phyloP scores from a whole-genome alignment of 2,797 vertebrate genomes.

The Periophthalmus magnuspinnatus region DNA sequence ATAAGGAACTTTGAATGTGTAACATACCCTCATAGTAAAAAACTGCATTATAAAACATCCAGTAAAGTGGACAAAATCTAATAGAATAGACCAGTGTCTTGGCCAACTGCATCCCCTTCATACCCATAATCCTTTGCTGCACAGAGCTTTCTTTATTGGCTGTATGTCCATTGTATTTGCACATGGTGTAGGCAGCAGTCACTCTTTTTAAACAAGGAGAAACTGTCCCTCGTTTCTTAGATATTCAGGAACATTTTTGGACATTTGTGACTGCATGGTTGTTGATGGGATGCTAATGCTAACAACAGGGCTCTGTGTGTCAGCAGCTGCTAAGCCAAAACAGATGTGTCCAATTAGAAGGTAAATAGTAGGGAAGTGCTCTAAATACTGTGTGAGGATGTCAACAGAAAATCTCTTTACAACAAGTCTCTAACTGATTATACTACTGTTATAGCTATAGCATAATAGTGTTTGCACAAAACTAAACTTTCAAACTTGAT shows the following conservation, averaged over 20 bases:
- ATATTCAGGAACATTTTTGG: slow-evolving; percentile 36
- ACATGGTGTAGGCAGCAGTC: slow-evolving; percentile 67
- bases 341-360: slow-evolving; percentile 61
- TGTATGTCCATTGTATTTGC: slow-evolving; percentile 62
- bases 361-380: slow-evolving; percentile 36
- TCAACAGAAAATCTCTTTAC: background rate
- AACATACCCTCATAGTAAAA: too few species aligned
- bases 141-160: slow-evolving; percentile 55
- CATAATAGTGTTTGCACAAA: too few species aligned
- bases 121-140: slow-evolving; percentile 45
- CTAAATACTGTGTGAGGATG: background rate
- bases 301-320: slow-evolving; percentile 63
- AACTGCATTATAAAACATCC: too few species aligned
- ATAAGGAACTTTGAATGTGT: too few species aligned
- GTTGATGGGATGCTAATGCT: slow-evolving; percentile 55
- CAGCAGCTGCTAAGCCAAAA: slow-evolving; percentile 43
- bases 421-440: too few species aligned
- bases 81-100: slow-evolving; percentile 15
- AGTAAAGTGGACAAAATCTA: slow-evolving; percentile 3
- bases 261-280: slow-evolving; percentile 70
- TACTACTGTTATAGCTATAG: too few species aligned
- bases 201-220: slow-evolving; percentile 50
- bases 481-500: too few species aligned
- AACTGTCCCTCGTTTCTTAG: slow-evolving; percentile 68
- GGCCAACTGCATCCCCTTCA: slow-evolving; percentile 46